phyloP scores from a whole-genome alignment of 2,113 vertebrate genomes.

The Cathartes aura region DNA sequence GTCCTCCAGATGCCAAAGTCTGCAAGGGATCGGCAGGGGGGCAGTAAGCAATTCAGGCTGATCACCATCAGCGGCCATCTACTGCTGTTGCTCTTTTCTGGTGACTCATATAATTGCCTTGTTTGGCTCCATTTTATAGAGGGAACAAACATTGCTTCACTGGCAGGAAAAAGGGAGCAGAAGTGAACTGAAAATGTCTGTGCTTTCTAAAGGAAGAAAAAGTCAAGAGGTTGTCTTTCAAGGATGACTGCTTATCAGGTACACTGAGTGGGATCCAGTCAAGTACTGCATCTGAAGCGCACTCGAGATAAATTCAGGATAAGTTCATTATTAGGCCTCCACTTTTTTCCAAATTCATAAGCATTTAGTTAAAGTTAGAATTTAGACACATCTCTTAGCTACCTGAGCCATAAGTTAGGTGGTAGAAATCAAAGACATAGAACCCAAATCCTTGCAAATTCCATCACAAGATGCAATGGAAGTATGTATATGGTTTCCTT shows the following conservation, averaged over 20 bases:
- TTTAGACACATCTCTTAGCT: background rate
- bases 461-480: background rate
- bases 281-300: background rate
- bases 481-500: background rate
- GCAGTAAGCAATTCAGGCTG: background rate
- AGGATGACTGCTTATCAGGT: background rate
- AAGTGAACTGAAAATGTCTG: background rate
- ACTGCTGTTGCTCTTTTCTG: conserved; percentile 7
- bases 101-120: conserved; percentile 27
- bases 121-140: background rate
- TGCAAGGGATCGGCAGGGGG: background rate
- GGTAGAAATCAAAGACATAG: background rate
- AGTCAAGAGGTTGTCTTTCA: background rate
- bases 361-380: background rate
- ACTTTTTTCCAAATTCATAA: background rate
- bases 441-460: background rate
- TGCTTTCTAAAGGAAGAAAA: background rate
- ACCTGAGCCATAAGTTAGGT: background rate
- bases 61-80: background rate
- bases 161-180: background rate
- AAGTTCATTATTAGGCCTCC: background rate
- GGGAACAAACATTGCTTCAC: background rate
- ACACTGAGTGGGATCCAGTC: background rate
- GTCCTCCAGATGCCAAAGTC: background rate
- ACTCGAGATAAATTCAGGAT: background rate